Evolutionary conservation across 2,113 vertebrate species (phyloP), one percentile per base, ranked within the genome.

Genomic region (Paramisgurnus dabryanus): DNA sequence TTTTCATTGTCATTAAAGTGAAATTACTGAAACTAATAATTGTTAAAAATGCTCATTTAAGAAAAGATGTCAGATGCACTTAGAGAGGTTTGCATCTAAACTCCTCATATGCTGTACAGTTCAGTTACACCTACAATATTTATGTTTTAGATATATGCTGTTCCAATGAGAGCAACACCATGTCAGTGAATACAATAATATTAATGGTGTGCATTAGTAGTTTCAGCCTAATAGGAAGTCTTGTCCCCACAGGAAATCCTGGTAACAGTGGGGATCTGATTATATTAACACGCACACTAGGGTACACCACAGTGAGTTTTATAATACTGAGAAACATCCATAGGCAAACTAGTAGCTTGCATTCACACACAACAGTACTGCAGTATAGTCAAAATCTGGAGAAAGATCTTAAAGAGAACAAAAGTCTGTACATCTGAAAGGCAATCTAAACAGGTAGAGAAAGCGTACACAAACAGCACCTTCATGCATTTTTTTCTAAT

Each of bases 181-280:
- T 4, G 53, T 27, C 39, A 55, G 15, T 12, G 53, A 43, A 73
- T 43, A 58, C 6, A 3, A 5, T 72, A 53, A 72, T 72, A 58
- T 73, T 34, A n/a, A 60, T 60, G 17, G 7, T 58, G 55, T 43
- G 53, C 53, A 73, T 58, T 73, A 60, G 55, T 17, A 73, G 18
- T 1, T 22, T 22, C 22, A 34, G 27, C 27, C 27, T 73, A 73
- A 73, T 73, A 58, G 53, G 70, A 73, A 73, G 58, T 53, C 70
- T 2, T 73, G 53, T 58, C 39, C 41, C 53, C 70, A 43, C 70
- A 73, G 53, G 55, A 60, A 43, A 40, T 73, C 53, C 53, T 43
- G 70, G 58, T 58, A 73, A 43, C 70, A 73, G 55, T 15, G 39
- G 39, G 70, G n/a, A 43, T 60, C 39, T 60, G 53, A 73, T 72